phyloP scores from a whole-genome alignment of 2,888 invertebrate species.

The Actias luna region DNA sequence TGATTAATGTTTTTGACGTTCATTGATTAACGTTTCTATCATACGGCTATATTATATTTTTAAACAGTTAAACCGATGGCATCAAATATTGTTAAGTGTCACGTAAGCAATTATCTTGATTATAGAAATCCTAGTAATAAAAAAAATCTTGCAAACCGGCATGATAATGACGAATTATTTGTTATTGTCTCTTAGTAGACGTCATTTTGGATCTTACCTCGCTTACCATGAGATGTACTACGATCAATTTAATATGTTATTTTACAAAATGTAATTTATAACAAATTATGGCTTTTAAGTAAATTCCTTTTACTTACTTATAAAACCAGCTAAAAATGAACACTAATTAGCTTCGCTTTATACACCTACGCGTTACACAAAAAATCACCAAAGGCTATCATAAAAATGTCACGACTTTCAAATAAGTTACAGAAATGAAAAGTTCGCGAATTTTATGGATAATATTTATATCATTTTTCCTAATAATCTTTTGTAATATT shows the following conservation, averaged over 20 bases:
- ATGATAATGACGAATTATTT: too few relatives aligned
- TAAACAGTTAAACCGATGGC: background rate
- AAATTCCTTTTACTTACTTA: background rate
- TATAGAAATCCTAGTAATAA: background rate
- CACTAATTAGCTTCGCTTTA: background rate
- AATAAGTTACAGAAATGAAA: background rate
- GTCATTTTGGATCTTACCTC: too few relatives aligned
- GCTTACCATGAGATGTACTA: too few relatives aligned
- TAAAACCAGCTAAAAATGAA: background rate
- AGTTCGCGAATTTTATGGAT: background rate
- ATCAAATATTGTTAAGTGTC: background rate
- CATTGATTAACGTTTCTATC: conserved; percentile 19
- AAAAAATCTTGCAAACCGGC: too few relatives aligned
- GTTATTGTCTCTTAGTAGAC: too few relatives aligned
- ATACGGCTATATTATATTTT: conserved; percentile 8
- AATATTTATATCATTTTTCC: background rate
- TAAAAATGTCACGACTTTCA: conserved; percentile 5
- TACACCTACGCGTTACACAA: background rate
- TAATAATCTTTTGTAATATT: conserved; percentile 22
- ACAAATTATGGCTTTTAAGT: too few relatives aligned
- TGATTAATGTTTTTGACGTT: conserved; percentile 20
- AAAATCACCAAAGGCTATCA: background rate
- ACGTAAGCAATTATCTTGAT: background rate
- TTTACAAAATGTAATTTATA: too few relatives aligned
- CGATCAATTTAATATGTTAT: too few relatives aligned